Conservation (phyloP, 2,888 invertebrate genomes). For the Abrostola tripartita region DNA sequence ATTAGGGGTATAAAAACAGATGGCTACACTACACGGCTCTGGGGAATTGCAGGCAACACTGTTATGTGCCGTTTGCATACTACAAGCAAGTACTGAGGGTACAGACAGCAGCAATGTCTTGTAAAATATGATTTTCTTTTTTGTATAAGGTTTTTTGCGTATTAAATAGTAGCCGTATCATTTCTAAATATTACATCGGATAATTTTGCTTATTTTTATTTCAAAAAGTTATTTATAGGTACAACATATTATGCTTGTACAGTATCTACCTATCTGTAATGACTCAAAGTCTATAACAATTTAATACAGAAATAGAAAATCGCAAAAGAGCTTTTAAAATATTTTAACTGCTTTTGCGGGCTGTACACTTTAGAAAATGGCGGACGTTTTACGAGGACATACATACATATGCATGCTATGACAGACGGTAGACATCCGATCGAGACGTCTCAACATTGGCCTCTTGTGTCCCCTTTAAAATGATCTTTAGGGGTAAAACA, state of each 20-base stretch:
- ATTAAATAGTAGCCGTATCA: too few relatives aligned
- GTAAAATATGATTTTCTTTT: background rate
- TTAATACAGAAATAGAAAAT: too few relatives aligned
- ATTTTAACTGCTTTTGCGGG: background rate
- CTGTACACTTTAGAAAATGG: constrained; percentile 19
- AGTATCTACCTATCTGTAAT: too few relatives aligned
- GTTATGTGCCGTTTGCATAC: constrained; percentile 36
- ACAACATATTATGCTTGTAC: too few relatives aligned
- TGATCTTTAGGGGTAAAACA: background rate
- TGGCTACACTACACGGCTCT: constrained; percentile 11
- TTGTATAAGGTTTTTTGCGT: too few relatives aligned
- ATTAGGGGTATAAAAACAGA: constrained; percentile 29
- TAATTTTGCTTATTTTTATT: too few relatives aligned
- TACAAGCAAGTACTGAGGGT: constrained; percentile 13
- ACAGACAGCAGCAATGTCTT: background rate
- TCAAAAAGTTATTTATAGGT: too few relatives aligned
- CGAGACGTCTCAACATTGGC: background rate
- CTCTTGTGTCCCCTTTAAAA: background rate
- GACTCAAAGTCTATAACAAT: too few relatives aligned
- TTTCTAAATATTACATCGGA: too few relatives aligned
- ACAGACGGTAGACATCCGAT: constrained; percentile 2
- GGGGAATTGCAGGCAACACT: constrained; percentile 34
- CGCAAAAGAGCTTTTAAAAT: too few relatives aligned
- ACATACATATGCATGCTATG: background rate
- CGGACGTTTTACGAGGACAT: constrained; percentile 25